phyloP scores from a whole-genome alignment of 1,140 invertebrate species.

The Heliconius eleuchia region DNA sequence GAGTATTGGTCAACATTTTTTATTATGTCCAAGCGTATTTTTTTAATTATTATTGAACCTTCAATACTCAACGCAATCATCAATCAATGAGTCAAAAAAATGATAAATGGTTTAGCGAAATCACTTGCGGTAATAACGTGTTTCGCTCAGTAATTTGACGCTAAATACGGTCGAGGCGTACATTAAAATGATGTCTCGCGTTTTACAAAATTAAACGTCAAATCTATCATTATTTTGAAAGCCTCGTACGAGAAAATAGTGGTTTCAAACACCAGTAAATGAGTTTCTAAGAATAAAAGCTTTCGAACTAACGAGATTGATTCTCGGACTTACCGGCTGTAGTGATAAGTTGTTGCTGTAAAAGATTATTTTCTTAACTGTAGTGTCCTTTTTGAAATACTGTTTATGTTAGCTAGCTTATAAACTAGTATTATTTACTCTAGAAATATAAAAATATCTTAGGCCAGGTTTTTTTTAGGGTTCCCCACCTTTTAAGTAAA shows the following conservation, averaged over 20 bases:
- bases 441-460: too few relatives aligned
- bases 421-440: too few relatives aligned
- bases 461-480: too few relatives aligned
- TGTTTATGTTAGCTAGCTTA: not conserved
- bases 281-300: conserved; percentile 35
- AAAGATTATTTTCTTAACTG: not conserved
- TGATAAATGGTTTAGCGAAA: conserved; percentile 69
- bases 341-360: conserved; percentile 16
- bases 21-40: not conserved
- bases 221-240: conserved; percentile 41
- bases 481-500: too few relatives aligned
- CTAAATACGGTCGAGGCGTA: conserved; percentile 58
- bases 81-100: conserved; percentile 74
- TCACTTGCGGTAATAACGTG: conserved; percentile 73
- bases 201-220: conserved; percentile 43
- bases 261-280: conserved; percentile 37
- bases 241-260: conserved; percentile 33
- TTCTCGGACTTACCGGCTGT: conserved; percentile 17
- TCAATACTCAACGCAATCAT: conserved; percentile 66
- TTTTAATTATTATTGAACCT: conserved; percentile 68
- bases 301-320: conserved; percentile 39
- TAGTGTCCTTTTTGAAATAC: conserved; percentile 3
- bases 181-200: conserved; percentile 45
- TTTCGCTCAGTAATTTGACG: conserved; percentile 74
- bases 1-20: not conserved